These are phyloP conservation scores for Sesamia nonagrioides DNA, from an alignment of 1,140 invertebrate genomes.

Conservation along the genomic window DNA sequence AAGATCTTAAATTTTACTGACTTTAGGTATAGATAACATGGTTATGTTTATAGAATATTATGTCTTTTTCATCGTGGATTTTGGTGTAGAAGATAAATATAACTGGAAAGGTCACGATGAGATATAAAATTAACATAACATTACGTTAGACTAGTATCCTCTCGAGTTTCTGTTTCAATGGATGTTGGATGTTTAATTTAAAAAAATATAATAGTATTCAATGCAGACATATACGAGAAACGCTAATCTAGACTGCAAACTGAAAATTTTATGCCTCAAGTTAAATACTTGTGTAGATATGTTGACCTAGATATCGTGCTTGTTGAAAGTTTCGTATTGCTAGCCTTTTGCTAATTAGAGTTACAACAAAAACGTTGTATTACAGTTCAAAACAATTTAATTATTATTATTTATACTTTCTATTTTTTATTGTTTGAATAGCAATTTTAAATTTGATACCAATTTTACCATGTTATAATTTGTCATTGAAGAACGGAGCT, in stretches of 20 bases:
- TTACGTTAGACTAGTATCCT: not conserved
- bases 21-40: constrained; percentile 4
- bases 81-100: not conserved
- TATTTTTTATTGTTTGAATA: too few species aligned
- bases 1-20: constrained; percentile 8
- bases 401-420: not conserved
- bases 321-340: too few species aligned
- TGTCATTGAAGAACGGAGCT: too few species aligned
- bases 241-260: not conserved
- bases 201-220: not conserved
- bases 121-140: not conserved
- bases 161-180: not conserved
- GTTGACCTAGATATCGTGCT: too few species aligned
- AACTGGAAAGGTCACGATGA: not conserved
- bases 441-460: too few species aligned
- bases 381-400: not conserved
- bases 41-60: constrained; percentile 16
- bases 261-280: too few species aligned
- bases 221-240: not conserved
- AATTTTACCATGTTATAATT: too few species aligned
- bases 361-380: not conserved
- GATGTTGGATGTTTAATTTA: not conserved
- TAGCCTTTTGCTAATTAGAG: not conserved
- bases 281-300: too few species aligned
- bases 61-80: constrained; percentile 5